phyloP scores from a whole-genome alignment of 2,888 invertebrate genomes.

The Sarcophaga variegata region DNA sequence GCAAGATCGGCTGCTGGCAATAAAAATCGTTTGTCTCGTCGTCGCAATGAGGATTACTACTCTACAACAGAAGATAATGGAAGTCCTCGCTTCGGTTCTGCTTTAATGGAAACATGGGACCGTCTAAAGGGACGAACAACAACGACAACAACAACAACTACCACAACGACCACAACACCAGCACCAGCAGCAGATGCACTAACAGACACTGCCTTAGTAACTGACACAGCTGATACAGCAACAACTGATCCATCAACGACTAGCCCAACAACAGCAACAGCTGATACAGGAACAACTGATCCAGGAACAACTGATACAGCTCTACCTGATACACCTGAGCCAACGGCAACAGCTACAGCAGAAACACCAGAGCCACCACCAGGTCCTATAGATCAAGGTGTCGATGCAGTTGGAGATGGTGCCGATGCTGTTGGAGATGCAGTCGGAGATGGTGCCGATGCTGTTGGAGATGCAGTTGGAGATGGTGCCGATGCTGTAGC shows the following conservation, averaged over 20 bases:
- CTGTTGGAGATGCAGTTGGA: too few relatives aligned
- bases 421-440: too few relatives aligned
- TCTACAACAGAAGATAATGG: not conserved
- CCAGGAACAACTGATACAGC: constrained; percentile 12
- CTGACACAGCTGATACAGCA: constrained; percentile 1
- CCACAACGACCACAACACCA: constrained; percentile 7
- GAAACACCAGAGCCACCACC: not conserved
- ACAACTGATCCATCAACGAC: constrained; percentile 8
- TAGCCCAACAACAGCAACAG: not conserved
- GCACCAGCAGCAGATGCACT: not conserved
- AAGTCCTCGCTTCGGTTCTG: not conserved
- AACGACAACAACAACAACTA: not conserved
- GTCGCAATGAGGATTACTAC: constrained; percentile 2
- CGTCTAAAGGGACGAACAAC: not conserved
- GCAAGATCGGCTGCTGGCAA: not conserved
- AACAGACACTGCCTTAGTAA: not conserved
- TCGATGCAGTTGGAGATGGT: too few relatives aligned
- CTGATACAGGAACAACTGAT: not conserved
- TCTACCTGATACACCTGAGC: not conserved
- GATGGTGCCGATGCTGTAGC: constrained; percentile 1
- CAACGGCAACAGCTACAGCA: not conserved
- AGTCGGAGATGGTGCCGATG: too few relatives aligned
- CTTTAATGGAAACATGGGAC: not conserved
- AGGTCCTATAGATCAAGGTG: too few relatives aligned
- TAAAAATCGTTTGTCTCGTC: constrained; percentile 7